Evolutionary conservation across 2,888 invertebrate species (phyloP).

Genomic region (Trypoxylon attenuatum): DNA sequence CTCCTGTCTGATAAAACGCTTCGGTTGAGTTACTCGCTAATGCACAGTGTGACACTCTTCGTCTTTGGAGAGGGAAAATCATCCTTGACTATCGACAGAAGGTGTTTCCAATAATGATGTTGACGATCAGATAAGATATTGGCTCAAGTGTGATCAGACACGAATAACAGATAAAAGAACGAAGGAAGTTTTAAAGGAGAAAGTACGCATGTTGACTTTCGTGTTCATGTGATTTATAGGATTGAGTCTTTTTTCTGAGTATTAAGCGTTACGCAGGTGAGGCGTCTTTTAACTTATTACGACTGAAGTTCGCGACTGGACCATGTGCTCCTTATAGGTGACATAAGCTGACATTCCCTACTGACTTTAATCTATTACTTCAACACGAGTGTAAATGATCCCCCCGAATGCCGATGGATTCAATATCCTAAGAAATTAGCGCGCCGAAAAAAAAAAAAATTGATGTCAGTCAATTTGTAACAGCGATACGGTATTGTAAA

Average conservation of each 20-base stretch:
- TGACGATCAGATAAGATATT: neutral
- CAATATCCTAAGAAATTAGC: neutral
- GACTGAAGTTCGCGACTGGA: conserved; percentile 1
- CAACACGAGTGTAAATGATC: conserved; percentile 6
- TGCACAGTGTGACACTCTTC: neutral
- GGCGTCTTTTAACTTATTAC: conserved; percentile 11
- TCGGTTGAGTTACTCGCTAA: neutral
- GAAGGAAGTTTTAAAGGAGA: neutral
- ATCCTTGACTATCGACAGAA: too few species aligned
- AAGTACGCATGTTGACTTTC: neutral
- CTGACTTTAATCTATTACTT: conserved; percentile 38
- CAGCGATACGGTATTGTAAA: conserved; percentile 17
- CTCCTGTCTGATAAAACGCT: conserved; percentile 64
- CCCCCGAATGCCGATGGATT: neutral
- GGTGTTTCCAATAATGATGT: neutral
- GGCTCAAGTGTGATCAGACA: neutral
- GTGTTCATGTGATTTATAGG: conserved; percentile 24
- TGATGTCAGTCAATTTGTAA: conserved; percentile 33
- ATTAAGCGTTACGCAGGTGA: neutral
- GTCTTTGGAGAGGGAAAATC: neutral
- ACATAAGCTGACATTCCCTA: conserved; percentile 38
- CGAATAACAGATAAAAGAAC: neutral
- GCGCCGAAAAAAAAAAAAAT: conserved; percentile 10
- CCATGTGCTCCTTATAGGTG: neutral
- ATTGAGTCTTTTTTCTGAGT: neutral